Evolutionary conservation across 2,797 vertebrate species (phyloP), one percentile per base, ranked within the genome.

Genomic region (Sciurus carolinensis): DNA sequence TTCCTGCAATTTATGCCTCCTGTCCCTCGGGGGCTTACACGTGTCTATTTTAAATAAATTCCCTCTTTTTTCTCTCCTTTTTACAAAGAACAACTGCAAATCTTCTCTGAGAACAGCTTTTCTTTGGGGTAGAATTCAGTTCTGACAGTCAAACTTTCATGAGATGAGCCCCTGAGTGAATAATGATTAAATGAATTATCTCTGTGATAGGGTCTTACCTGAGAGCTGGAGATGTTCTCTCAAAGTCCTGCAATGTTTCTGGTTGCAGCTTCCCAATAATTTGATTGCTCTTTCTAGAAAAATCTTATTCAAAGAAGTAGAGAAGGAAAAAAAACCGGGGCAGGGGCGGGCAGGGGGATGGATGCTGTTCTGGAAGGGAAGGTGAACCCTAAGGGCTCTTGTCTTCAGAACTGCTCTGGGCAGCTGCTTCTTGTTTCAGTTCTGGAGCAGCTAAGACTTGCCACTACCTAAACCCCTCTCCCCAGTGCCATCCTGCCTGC

Each of bases 21-120:
- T 44, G 77, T 64, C 96, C 96, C 89, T 90, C 3, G 69, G 85
- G 95, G 96, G 90, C 89, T 89, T 83, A 90, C 90, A 54, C 0
- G 13, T 93, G 97, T 93, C 96, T 96, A 67, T 96, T 97, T 98
- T 96, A 97, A 96, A 96, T 87, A 97, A 97, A 88, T 77, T 52
- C 72, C 36, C 59, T 50, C 84, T 62, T 93, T 84, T 87, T 81
- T 93, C 69, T 94, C 83, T 91, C 76, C 57, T 77, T 95, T 83
- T 92, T 71, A 94, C 90, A 93, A 96, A 97, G 96, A 90, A 88
- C 80, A 94, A 95, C 94, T 87, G 90, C 87, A 95, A 87, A 93
- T 93, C 95, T 94, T 95, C 75, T 96, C 87, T 90, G 90, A 97
- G 81, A 85, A 87, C 76, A 88, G 95, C 91, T 91, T 96, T 95